Base-by-base conservation (phyloP, 2,888 invertebrate species). In the Tinea trinotella region DNA sequence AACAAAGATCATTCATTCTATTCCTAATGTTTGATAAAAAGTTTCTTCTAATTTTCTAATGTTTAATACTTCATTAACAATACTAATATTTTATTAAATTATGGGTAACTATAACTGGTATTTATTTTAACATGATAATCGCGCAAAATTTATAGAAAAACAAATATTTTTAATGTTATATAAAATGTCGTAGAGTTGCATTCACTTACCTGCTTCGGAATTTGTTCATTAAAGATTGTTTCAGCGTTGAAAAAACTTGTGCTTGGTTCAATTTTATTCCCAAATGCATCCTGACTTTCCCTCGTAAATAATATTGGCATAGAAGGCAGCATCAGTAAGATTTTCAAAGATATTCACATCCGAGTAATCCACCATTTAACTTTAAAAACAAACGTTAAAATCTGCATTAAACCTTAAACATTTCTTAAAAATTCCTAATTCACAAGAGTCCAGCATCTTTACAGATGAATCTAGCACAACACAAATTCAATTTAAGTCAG, bases 231-330 rank as follows among this genome's bases (percentile, higher is more conserved):
- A 9, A 12, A 24, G 40, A 9, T 46, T 34, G 30, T n/a, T 13
- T 2, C 15, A 12, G 20, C 12, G 30, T 19, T 46, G 62, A 77
- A 77, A 68, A 76, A 77, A 65, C 80, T 82, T 40, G 80, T 82
- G 62, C 76, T 78, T 55, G 84, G 76, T 59, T 71, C 72, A 62
- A 83, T 75, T 68, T 76, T 83, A 63, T 81, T 82, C n/a, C 78
- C 81, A 60, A 82, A 85, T 55, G 76, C 83, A 79, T 85, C 85
- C 64, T 80, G 83, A 63, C 85, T 87, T 54, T 86, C 86, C 60
- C 79, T 76, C 30, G 77, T 68, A 60, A 82, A 83, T 64, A 87
- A 65, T 58, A 84, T 66, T 56, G 87, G 87, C 87, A 87, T 87
- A 65, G 87, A 87, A 70, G 87, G 87, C 73, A 87, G 71, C 87